phyloP scores from a whole-genome alignment of 2,113 vertebrate species.

The Hypanus sabinus region DNA sequence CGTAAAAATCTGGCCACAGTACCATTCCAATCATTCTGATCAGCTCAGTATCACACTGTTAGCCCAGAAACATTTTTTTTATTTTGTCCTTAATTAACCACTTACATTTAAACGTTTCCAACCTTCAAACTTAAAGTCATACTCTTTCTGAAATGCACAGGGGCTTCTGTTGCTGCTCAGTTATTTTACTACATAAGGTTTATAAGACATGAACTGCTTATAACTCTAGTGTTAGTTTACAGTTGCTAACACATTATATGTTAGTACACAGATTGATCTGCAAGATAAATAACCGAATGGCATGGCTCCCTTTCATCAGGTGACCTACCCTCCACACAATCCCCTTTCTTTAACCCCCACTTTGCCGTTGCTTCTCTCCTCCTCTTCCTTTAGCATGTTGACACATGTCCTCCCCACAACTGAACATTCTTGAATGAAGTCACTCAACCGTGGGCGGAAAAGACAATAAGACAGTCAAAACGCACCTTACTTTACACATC shows the following conservation, averaged over 20 bases:
- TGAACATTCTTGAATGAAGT: neutral
- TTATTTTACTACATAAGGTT: neutral
- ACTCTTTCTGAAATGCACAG: neutral
- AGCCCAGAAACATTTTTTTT: conserved; percentile 41
- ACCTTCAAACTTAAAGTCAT: too few relatives aligned
- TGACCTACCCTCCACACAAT: neutral
- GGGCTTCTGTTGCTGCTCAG: neutral
- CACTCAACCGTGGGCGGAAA: neutral
- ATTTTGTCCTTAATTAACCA: conserved; percentile 41
- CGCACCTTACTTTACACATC: neutral
- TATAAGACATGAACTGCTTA: neutral
- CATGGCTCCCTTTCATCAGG: neutral
- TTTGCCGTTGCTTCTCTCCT: neutral
- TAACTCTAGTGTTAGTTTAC: neutral
- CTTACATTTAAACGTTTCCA: neutral
- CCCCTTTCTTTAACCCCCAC: neutral
- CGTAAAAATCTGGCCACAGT: conserved; percentile 48
- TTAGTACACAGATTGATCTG: neutral
- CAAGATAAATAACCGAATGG: neutral
- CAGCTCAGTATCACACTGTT: conserved; percentile 46
- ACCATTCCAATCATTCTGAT: conserved; percentile 67
- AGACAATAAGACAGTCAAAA: neutral
- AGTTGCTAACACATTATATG: neutral
- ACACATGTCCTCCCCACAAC: neutral
- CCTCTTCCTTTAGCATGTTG: neutral